Evolutionary conservation across 92 coral and sea anemone species (phyloP).

Genomic region (Palythoa grandiflora): DNA sequence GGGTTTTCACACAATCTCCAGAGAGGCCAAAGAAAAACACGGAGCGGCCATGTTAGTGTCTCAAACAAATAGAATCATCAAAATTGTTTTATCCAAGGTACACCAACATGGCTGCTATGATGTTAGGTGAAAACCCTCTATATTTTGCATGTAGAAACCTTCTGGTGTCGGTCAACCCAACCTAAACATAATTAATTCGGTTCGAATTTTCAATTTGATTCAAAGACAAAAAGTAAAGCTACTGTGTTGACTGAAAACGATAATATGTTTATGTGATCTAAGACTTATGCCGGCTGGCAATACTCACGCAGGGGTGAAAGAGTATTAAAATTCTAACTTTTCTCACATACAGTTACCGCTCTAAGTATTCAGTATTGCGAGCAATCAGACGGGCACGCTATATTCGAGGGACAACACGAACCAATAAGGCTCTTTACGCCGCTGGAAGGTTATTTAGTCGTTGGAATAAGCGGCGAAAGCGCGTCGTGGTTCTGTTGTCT

Average conservation of each 20-base stretch:
- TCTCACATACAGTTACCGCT: not conserved
- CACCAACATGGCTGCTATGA: too few species aligned
- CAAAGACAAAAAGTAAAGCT: too few species aligned
- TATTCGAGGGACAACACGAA: conserved; percentile 69
- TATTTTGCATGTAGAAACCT: too few species aligned
- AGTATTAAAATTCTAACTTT: not conserved
- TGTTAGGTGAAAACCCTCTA: too few species aligned
- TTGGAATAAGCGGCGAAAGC: conserved; percentile 57
- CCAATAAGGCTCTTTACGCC: conserved; percentile 60
- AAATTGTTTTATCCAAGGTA: too few species aligned
- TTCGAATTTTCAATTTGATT: not conserved
- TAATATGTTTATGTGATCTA: not conserved
- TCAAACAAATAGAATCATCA: too few species aligned
- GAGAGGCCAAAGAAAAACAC: too few species aligned
- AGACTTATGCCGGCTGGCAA: not conserved
- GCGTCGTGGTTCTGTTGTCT: conserved; percentile 56
- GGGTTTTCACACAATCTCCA: too few species aligned
- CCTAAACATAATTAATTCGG: too few species aligned
- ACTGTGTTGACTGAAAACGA: not conserved
- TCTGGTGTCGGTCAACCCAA: too few species aligned
- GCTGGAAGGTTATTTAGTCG: conserved; percentile 50
- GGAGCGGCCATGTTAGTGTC: too few species aligned
- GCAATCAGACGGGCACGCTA: conserved; percentile 63
- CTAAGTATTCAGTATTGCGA: conserved; percentile 6
- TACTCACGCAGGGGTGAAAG: too few species aligned